phyloP scores from a whole-genome alignment of 1,140 invertebrate species.

The Battus philenor region DNA sequence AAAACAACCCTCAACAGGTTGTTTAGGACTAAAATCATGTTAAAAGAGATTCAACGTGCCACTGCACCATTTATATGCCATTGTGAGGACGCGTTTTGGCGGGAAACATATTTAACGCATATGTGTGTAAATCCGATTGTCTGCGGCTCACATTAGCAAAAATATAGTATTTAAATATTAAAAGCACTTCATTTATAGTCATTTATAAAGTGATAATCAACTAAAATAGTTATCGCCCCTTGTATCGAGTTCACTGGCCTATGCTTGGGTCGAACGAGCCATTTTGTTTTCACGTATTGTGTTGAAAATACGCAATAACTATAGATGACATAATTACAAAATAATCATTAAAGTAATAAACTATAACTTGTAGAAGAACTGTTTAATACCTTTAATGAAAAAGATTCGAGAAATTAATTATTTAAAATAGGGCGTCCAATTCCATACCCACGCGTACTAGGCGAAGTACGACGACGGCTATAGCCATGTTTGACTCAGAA shows the following conservation, averaged over 20 bases:
- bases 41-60: slow-evolving; percentile 32
- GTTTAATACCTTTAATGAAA: slow-evolving; percentile 59
- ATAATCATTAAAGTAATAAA: slow-evolving; percentile 54
- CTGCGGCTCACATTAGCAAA: background rate
- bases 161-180: background rate
- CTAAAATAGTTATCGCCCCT: slow-evolving; percentile 66
- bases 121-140: background rate
- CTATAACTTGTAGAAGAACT: slow-evolving; percentile 70
- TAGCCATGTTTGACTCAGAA: slow-evolving; percentile 75
- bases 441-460: slow-evolving; percentile 71
- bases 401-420: slow-evolving; percentile 74
- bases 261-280: slow-evolving; percentile 71
- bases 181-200: slow-evolving; percentile 24
- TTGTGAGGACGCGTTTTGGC: slow-evolving; percentile 64
- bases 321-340: slow-evolving; percentile 59
- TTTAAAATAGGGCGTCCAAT: slow-evolving; percentile 69
- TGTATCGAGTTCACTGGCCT: slow-evolving; percentile 73
- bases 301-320: slow-evolving; percentile 71
- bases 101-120: slow-evolving; percentile 55
- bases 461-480: slow-evolving; percentile 66
- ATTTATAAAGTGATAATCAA: slow-evolving; percentile 31
- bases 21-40: slow-evolving; percentile 31
- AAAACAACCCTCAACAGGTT: slow-evolving; percentile 42
- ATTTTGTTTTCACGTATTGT: slow-evolving; percentile 74
- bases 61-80: slow-evolving; percentile 37